Base-by-base conservation (phyloP, 2,888 invertebrate genomes). In the Hypselothyrea guttata region DNA sequence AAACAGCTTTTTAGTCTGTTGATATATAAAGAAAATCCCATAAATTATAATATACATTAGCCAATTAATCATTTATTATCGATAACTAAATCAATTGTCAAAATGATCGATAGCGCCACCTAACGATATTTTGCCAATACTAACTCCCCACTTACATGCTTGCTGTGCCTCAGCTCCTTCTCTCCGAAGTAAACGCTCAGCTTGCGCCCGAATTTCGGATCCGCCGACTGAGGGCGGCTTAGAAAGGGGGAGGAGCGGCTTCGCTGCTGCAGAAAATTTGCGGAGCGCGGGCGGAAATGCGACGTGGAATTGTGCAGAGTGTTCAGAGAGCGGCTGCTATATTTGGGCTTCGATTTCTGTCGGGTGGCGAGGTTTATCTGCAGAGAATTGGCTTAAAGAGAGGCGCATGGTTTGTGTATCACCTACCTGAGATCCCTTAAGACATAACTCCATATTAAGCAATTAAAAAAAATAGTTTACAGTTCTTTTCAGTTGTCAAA, bases 401-500 rank as follows among this genome's bases (percentile, higher is more conserved):
- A 16, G 9, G 40, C 4, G n/a, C 4, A 8, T 7, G 34, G 2
- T 16, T n/a, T 37, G 11, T 15, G 4, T 31, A 9, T 5, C 2
- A 7, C 77, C 68, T 60, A 90, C 90, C 87, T 90, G 90, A 28
- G 90, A 90, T 61, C 90, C 90, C 65, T 74, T 75, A 48, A 90
- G 87, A 84, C 88, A 87, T 81, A 90, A 88, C 87, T 90, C 90
- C 90, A 90, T 90, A 84, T 84, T 89, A 87, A 87, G 53, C 58
- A 42, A 28, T 45, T 22, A 48, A 44, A 41, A 38, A n/a, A 22
- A 22, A 4, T 22, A 2, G 22, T 46, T 49, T 52, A 38, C 42
- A 54, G 7, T 12, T 33, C 15, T 31, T 9, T 41, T 54, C 59
- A 34, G 28, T 55, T 67, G 46, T 66, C 56, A 66, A 54, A 47